Evolutionary conservation across 64 coral and sea anemone species (phyloP), one percentile per base, ranked within the genome.

Genomic region (Montipora foliosa): DNA sequence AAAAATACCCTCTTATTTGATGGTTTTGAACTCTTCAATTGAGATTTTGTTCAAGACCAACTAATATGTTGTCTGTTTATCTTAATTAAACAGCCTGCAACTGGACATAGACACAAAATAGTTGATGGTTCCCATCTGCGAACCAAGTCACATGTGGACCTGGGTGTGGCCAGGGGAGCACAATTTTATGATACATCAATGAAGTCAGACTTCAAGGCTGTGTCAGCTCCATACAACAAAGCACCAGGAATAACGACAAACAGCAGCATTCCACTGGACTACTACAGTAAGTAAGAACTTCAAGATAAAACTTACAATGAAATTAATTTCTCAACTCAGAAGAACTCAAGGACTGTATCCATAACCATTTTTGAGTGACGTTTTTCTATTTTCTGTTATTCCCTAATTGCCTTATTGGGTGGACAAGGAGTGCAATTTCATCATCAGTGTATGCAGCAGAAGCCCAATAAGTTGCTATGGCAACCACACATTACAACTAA

Each of bases 111-210:
- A 66, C 92, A 92, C 72, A 77, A 74, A 67, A 91, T 89, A 82
- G 96, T 98, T 3, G 89, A 98, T 82, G 96, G 96, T 9, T 98
- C 96, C 4, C 82, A 95, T 19, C 93, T 95, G 11, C 77, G 96
- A 44, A 98, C 96, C n/a, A 88, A 94, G 52, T 98, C 96, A 15
- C 92, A 98, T 89, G 96, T 98, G 8, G 79, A 98, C 71, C 67
- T 98, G 47, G 96, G 96, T 25, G 87, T 69, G 14, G 93, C 93
- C 2, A 78, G 77, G 52, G 93, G 89, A 12, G 75, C 83, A 29
- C 46, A 64, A 13, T 95, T 91, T 81, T 98, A 98, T 3, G 94
- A 98, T 29, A 98, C 97, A 24, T 96, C 97, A 75, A 98, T 94
- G 94, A 98, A 93, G 74, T 93, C 94, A 10, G 88, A 96, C 79